Evolutionary conservation across 2,888 invertebrate genomes (phyloP), one percentile per base, ranked within the genome.

Genomic region (Cantharis rustica): DNA sequence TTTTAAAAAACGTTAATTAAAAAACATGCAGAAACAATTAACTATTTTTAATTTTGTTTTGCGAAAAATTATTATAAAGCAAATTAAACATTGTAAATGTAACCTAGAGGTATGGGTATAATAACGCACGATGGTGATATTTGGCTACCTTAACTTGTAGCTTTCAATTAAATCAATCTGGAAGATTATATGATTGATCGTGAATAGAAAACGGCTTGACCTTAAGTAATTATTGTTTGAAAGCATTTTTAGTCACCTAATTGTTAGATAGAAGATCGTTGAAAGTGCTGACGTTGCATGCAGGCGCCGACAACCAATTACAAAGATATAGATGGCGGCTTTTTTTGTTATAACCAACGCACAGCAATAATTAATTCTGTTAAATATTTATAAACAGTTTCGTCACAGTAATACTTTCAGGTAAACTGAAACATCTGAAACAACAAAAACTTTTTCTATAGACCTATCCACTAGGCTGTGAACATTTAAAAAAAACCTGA

Each of bases 161-260:
- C 47, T 47, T 47, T 47, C 47, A 47, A 47, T 47, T 47, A 47
- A 47, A 47, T 47, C 47, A n/a, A n/a, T 66, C 64, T 66, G 9
- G 1, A 9, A 70, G 68, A 76, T 76, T 76, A 73, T 63, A 72
- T 72, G 75, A 66, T 72, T 72, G 69, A 47, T 16, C 63, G 72
- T 62, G 69, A 64, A 69, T 69, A 76, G 72, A 73, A 66, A 70
- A 72, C 64, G 47, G 63, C 69, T 69, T 63, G 27, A 76, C 72
- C 76, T 76, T 63, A 71, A 71, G 71, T 77, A 71, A 78, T 73
- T 77, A 79, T 82, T 86, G 84, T 86, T 86, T 85, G 83, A 87
- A 86, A 87, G 82, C 86, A 87, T 87, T 87, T 86, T 87, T 86
- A 86, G 87, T 88, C 87, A 87, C 87, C 86, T 88, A 88, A 88